Evolutionary conservation across 2,888 invertebrate genomes (phyloP), one percentile per base, ranked within the genome.

Genomic region (Allygus modestus): DNA sequence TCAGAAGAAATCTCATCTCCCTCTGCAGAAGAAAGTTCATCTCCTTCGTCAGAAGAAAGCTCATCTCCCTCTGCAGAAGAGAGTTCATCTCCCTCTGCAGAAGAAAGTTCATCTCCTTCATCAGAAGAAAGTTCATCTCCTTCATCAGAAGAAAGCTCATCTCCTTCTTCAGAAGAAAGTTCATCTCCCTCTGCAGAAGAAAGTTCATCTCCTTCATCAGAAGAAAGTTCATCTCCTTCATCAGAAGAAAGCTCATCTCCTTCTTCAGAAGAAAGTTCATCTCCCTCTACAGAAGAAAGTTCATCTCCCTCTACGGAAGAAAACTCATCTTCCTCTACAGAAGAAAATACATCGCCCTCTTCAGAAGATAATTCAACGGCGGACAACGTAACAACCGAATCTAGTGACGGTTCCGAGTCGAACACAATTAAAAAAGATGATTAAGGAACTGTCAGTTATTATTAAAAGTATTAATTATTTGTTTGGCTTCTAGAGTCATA

Each of bases 251-350:
- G n/a, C 7, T 58, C 23, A 23, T 12, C 58, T 20, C 5, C 23
- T 58, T 58, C 58, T 20, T 23, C 58, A 51, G 51, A 51, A 58
- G 58, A 58, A 12, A 58, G 2, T 4, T 58, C 58, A 58, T 58
- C 58, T 11, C 23, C 20, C 23, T 23, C 58, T 58, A 7, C 58
- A 37, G 37, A 37, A 37, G 9, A 7, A 9, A n/a, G n/a, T n/a
- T n/a, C n/a, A n/a, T 37, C 37, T 9, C 9, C 37, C 9, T 37
- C 37, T 7, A 7, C 37, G 9, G 9, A 37, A 9, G 37, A 37
- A 37, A 37, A 9, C 9, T 37, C 37, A 7, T 37, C 37, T 7
- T 7, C 5, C 9, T 37, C 37, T 4, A 7, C 37, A 37, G 37
- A 37, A 37, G 37, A 37, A 37, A 9, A 4, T 9, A 7, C 37